Evolutionary conservation across 2,888 invertebrate species (phyloP), one percentile per base, ranked within the genome.

Genomic region (Thymelicus lineola): DNA sequence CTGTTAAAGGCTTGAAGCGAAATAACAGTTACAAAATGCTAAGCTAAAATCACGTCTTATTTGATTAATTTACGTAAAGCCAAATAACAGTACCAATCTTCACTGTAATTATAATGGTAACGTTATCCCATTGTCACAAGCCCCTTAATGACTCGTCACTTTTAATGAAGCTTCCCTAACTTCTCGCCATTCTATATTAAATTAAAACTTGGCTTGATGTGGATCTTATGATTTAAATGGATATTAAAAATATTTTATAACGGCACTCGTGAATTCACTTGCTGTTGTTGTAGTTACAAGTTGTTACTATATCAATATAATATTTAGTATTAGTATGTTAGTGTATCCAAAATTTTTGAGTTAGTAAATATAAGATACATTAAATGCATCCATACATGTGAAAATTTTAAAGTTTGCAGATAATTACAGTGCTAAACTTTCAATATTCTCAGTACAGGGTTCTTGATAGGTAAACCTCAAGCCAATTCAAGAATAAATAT

Each of bases 71-170:
- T 53, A 35, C 55, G 14, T 28, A 9, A 66, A 59, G 53, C 35
- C 48, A 20, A 38, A 61, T 10, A 53, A 14, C 59, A 63, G 70
- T 57, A 55, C n/a, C n/a, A n/a, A n/a, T 35, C 28, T 55, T 55
- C 55, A 46, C 66, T 66, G 73, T 81, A 79, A 80, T 80, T 80
- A 80, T 79, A 80, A 81, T 77, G 76, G 88, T 82, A 88, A 88
- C 81, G 77, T 82, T 80, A 88, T 88, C 82, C 77, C 78, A 72
- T 75, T 84, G 85, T 82, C 79, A 73, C 76, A 71, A 72, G 70
- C 76, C 79, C 80, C 78, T 57, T 83, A 80, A 82, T 83, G 80
- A 81, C 77, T 81, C 80, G 79, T 84, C 83, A 85, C 79, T 83
- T 81, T 81, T 86, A 86, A 88, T 84, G 85, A 86, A 74, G 66